A percentile compares a stretch with the other conserved stretches of the same genome.
These are phyloP conservation scores for Hormaphis cornu DNA, from an alignment of 1,140 invertebrate genomes.

Conservation along the genomic window DNA sequence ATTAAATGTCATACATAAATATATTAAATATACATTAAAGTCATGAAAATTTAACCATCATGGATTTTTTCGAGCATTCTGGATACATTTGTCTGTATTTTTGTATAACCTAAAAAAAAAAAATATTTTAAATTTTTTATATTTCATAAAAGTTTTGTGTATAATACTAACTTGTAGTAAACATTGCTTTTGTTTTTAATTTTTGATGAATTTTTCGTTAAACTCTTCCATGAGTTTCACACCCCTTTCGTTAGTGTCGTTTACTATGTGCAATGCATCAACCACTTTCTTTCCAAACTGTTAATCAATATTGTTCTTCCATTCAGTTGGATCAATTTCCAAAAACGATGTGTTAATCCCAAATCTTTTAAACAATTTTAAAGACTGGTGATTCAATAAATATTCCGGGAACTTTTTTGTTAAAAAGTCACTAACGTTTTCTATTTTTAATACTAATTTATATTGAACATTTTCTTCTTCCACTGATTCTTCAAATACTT, in stretches of 20 bases:
- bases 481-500: slow-evolving; percentile 20
- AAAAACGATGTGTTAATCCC: background rate
- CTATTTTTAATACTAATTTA: background rate
- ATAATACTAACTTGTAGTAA: background rate
- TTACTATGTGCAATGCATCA: slow-evolving; percentile 35
- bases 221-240: slow-evolving; percentile 38
- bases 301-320: background rate
- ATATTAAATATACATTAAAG: background rate
- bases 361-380: slow-evolving; percentile 6
- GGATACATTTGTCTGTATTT: background rate
- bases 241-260: slow-evolving; percentile 37
- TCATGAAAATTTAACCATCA: background rate
- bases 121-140: background rate
- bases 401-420: background rate
- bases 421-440: background rate
- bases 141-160: background rate
- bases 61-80: background rate
- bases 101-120: background rate
- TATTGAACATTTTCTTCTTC: background rate
- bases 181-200: slow-evolving; percentile 5
- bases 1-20: no score
- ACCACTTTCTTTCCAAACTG: slow-evolving; percentile 34
- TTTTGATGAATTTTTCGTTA: background rate
- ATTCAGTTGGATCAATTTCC: background rate
- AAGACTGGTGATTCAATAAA: background rate